Base-by-base conservation (phyloP, 2,113 vertebrate genomes). In the Pristiophorus japonicus region DNA sequence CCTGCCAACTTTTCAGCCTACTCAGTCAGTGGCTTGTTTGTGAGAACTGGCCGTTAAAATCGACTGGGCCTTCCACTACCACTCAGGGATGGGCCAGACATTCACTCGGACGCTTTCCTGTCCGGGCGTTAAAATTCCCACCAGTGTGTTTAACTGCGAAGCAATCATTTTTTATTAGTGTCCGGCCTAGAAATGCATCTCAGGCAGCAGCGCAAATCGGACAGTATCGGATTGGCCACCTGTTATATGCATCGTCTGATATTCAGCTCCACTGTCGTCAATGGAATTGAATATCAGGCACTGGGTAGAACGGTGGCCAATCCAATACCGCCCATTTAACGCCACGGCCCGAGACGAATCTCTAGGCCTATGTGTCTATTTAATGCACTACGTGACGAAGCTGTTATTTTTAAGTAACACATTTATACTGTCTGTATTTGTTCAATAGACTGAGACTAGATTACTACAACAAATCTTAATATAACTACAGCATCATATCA, bases 391-490 rank as follows among this genome's bases (percentile, higher is more conserved):
- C n/a, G n/a, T n/a, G n/a, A n/a, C n/a, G n/a, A n/a, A n/a, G n/a
- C n/a, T n/a, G n/a, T n/a, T n/a, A n/a, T n/a, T n/a, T n/a, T n/a
- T n/a, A 92, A 92, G 62, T 63, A 63, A 63, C 1, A 65, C 7
- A 38, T n/a, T 38, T 38, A 92, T 65, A 62, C 12, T 92, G 88
- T 65, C 38, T 92, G 88, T 3, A 6, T 92, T 65, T 63, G 59
- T 38, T 63, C n/a, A 92, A 63, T 62, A 65, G 59, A 63, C 59
- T 42, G 59, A 38, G 88, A 22, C 88, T 63, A 63, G 88, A 92
- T 92, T 92, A 92, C 51, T 27, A 59, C 16, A 92, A 92, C 88
- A 91, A 91, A 91, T 92, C 88, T 92, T 92, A 92, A 63, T 91
- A 91, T 91, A 91, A 91, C 88, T 62, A n/a, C 59, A 65, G 88